Conservation (phyloP, 2,797 vertebrate species). For the Protosalanx chinensis region DNA sequence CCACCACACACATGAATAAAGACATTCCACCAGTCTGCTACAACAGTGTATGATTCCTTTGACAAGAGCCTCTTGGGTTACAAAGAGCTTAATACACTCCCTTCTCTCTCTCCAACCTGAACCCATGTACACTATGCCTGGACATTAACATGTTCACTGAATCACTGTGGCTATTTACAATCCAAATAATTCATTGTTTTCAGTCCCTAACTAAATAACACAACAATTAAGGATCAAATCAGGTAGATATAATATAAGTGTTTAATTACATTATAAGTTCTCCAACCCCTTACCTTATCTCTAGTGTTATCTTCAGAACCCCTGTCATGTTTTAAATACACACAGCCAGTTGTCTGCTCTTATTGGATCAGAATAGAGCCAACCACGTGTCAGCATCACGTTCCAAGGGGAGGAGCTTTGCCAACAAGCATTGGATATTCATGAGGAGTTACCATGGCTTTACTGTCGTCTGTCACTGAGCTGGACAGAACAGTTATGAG, state of each 20-base stretch:
- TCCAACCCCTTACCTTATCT: constrained; percentile 27
- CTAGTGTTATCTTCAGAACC: constrained; percentile 32
- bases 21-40: background rate
- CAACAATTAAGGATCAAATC: too few species aligned
- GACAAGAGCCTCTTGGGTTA: too few species aligned
- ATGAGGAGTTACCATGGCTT: constrained; percentile 43
- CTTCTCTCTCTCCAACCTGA: too few species aligned
- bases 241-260: too few species aligned
- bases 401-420: constrained; percentile 53
- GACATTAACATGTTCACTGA: too few species aligned
- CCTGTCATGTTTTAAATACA: constrained; percentile 43
- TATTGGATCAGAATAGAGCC: constrained; percentile 58
- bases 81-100: too few species aligned
- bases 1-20: constrained; percentile 1
- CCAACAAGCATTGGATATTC: constrained; percentile 48
- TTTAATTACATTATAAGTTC: background rate
- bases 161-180: too few species aligned
- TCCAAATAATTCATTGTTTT: too few species aligned
- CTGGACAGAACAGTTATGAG: constrained; percentile 54
- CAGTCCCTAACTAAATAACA: too few species aligned
- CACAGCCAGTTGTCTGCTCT: constrained; percentile 29
- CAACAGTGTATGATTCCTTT: too few species aligned
- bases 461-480: constrained; percentile 53
- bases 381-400: constrained; percentile 40
- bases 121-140: too few species aligned